These are phyloP conservation scores for Phoebastria nigripes DNA, from an alignment of 2,797 vertebrate species.

Conservation along the genomic window DNA sequence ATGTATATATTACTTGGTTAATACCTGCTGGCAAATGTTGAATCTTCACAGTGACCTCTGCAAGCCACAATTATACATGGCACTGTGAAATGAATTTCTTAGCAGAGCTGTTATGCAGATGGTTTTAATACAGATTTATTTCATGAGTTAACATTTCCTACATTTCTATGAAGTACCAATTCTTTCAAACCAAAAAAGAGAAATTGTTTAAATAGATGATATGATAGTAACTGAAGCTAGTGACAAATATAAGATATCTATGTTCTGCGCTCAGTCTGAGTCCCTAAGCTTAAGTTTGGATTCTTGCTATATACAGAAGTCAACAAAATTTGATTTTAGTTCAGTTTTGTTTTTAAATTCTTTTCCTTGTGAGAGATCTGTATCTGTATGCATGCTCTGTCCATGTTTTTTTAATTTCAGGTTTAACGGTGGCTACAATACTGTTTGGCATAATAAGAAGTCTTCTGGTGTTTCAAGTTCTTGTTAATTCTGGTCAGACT, in stretches of 20 bases:
- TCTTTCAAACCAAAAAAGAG: background rate
- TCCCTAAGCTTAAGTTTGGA: background rate
- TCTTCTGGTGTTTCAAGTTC: conserved; percentile 81
- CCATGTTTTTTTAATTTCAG: conserved; percentile 70
- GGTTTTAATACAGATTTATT: conserved; percentile 24
- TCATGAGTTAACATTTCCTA: background rate
- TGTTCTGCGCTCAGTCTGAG: background rate
- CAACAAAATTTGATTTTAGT: background rate
- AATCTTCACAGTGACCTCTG: conserved; percentile 15
- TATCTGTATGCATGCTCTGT: background rate
- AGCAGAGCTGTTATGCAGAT: background rate
- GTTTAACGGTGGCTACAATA: conserved; percentile 82
- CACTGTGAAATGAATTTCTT: conserved; percentile 35
- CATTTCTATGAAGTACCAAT: background rate
- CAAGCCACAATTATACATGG: background rate
- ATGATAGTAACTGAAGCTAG: background rate
- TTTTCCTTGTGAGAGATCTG: background rate
- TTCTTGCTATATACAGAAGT: background rate
- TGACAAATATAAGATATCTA: background rate
- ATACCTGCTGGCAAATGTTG: conserved; percentile 17
- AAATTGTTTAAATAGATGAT: background rate
- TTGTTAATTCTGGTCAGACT: conserved; percentile 82
- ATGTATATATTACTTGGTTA: conserved; percentile 18
- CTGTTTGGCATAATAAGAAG: conserved; percentile 83
- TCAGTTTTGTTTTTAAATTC: background rate